phyloP scores from a whole-genome alignment of 2,888 invertebrate species.

The Agrochola macilenta region DNA sequence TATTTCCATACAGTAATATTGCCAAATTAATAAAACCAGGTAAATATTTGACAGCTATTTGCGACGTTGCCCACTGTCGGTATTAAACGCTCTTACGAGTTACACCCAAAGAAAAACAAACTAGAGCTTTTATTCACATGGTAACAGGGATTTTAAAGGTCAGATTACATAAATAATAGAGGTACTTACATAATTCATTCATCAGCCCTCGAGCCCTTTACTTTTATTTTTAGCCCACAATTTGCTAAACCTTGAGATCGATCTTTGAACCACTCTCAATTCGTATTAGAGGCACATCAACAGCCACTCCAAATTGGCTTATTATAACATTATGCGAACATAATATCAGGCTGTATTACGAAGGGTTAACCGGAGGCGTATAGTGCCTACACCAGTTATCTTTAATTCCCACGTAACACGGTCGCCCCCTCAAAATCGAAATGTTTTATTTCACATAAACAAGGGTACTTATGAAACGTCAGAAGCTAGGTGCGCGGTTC shows the following conservation, averaged over 20 bases:
- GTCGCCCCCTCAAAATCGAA: neutral
- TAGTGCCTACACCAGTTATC: neutral
- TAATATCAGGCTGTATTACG: neutral
- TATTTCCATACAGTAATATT: too few relatives aligned
- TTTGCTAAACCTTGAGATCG: neutral
- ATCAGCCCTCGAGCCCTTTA: neutral
- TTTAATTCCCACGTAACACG: too few relatives aligned
- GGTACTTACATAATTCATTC: neutral
- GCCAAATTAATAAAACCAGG: too few relatives aligned
- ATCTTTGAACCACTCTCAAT: neutral
- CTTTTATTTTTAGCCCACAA: constrained; percentile 4
- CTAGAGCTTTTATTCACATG: neutral
- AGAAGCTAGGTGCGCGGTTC: too few relatives aligned
- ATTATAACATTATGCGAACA: neutral
- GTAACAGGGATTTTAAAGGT: neutral
- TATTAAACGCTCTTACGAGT: too few relatives aligned
- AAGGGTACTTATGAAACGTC: too few relatives aligned
- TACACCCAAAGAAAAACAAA: neutral
- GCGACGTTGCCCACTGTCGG: too few relatives aligned
- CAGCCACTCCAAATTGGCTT: neutral
- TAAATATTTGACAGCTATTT: too few relatives aligned
- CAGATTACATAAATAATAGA: neutral
- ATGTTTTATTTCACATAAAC: too few relatives aligned
- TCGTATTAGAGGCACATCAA: neutral
- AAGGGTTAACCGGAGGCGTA: neutral